Percentiles rank a stretch among this genome's conserved stretches.
Conservation (phyloP, 2,888 invertebrate species). For the Endotricha flammealis region DNA sequence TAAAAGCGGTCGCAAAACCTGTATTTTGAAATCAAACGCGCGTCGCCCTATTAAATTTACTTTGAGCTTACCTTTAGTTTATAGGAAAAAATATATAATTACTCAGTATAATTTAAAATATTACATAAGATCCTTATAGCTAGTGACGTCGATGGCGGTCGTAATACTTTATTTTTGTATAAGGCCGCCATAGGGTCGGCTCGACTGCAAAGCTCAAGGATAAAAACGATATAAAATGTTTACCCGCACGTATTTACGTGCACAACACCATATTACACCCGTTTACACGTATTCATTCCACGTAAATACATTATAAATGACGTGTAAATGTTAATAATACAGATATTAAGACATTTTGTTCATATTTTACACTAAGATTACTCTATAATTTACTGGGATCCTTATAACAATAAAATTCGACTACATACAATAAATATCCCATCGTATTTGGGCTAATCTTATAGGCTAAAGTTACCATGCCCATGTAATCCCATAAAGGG, state of each 20-base stretch:
- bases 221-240: slow-evolving; percentile 49
- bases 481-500: too few relatives aligned
- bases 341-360: too few relatives aligned
- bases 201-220: slow-evolving; percentile 51
- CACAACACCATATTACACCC: slow-evolving; percentile 18
- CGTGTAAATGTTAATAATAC: too few relatives aligned
- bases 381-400: too few relatives aligned
- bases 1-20: slow-evolving; percentile 59
- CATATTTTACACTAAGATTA: too few relatives aligned
- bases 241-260: slow-evolving; percentile 30
- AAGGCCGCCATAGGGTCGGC: slow-evolving; percentile 19
- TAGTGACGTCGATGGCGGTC: slow-evolving; percentile 30
- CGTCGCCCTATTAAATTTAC: slow-evolving; percentile 48
- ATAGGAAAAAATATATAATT: slow-evolving; percentile 68
- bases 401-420: too few relatives aligned
- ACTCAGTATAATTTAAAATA: slow-evolving; percentile 77
- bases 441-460: too few relatives aligned
- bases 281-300: background rate
- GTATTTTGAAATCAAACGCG: slow-evolving; percentile 42
- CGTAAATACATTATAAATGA: too few relatives aligned
- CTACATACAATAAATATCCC: too few relatives aligned
- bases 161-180: slow-evolving; percentile 42
- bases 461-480: too few relatives aligned
- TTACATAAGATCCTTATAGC: slow-evolving; percentile 65
- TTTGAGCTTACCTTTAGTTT: slow-evolving; percentile 75